These are phyloP conservation scores for Bombus breviceps DNA, from an alignment of 1,140 invertebrate genomes.

Conservation along the genomic window DNA sequence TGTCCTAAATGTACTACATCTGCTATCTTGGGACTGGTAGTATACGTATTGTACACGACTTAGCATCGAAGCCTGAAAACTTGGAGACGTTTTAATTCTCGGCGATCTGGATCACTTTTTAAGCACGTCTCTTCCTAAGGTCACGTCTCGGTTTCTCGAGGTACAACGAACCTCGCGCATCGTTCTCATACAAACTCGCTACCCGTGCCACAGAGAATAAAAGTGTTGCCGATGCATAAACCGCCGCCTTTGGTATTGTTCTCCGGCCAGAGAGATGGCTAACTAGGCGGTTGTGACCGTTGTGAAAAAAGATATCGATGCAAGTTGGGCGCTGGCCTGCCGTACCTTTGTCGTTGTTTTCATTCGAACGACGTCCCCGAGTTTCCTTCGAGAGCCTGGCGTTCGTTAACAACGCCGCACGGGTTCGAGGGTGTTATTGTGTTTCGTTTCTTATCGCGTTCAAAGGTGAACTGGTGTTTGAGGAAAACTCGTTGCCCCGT, in stretches of 20 bases:
- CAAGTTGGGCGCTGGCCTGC: constrained; percentile 14
- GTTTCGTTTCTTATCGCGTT: constrained; percentile 19
- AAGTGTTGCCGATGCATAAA: constrained; percentile 61
- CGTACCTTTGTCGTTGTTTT: constrained; percentile 27
- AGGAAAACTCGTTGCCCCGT: background rate
- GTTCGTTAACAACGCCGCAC: background rate
- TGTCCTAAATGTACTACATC: background rate
- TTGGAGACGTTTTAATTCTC: background rate
- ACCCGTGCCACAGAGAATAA: constrained; percentile 44
- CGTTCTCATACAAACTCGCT: constrained; percentile 1
- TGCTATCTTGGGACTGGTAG: background rate
- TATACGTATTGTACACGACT: background rate
- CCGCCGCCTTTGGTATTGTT: constrained; percentile 57
- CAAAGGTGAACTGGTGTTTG: background rate
- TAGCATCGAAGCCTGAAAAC: background rate
- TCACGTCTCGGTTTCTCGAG: constrained; percentile 21
- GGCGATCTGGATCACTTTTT: constrained; percentile 20
- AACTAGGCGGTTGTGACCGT: constrained; percentile 50
- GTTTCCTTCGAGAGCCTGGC: background rate
- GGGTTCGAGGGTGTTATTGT: constrained; percentile 20
- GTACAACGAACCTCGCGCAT: constrained; percentile 34
- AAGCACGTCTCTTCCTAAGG: constrained; percentile 23
- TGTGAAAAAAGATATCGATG: constrained; percentile 57
- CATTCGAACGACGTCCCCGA: constrained; percentile 22
- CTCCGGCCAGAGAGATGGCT: constrained; percentile 6